These are phyloP conservation scores for Hydrolagus affinis DNA, from an alignment of 2,113 vertebrate genomes.

Conservation along the genomic window DNA sequence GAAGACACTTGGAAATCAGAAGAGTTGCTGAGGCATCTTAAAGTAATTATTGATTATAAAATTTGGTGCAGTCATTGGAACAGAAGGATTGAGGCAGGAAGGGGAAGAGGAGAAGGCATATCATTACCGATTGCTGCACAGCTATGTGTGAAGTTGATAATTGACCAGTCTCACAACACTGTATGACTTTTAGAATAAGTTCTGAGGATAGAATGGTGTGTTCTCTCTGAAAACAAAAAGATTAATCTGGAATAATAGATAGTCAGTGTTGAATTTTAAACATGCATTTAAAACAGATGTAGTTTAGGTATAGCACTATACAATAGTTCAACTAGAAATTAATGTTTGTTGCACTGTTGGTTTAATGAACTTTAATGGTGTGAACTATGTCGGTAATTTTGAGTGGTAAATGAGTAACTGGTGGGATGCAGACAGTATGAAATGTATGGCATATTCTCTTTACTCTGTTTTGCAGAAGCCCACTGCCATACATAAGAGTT, in stretches of 20 bases:
- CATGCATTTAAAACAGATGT: background rate
- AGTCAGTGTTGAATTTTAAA: background rate
- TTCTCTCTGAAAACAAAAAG: background rate
- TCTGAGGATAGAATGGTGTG: background rate
- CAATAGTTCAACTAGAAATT: background rate
- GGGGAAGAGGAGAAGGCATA: no score
- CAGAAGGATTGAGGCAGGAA: background rate
- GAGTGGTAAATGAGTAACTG: background rate
- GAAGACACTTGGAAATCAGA: slow-evolving; percentile 90
- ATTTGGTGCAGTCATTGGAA: background rate
- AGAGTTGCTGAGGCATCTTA: slow-evolving; percentile 72
- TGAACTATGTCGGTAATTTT: background rate
- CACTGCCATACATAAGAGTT: no score
- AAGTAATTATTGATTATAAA: slow-evolving; percentile 49
- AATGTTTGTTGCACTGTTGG: no score
- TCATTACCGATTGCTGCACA: no score
- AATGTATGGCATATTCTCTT: background rate
- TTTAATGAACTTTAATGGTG: no score
- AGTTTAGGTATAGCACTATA: background rate
- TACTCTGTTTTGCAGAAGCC: no score
- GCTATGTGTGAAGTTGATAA: background rate
- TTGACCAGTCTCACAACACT: background rate
- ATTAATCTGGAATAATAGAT: background rate
- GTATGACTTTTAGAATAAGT: background rate
- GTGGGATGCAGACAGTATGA: background rate